Evolutionary conservation across 35 echinoderm and acorn worm genomes (phyloP), one percentile per base, ranked within the genome.

Genomic region (Acanthaster planci): DNA sequence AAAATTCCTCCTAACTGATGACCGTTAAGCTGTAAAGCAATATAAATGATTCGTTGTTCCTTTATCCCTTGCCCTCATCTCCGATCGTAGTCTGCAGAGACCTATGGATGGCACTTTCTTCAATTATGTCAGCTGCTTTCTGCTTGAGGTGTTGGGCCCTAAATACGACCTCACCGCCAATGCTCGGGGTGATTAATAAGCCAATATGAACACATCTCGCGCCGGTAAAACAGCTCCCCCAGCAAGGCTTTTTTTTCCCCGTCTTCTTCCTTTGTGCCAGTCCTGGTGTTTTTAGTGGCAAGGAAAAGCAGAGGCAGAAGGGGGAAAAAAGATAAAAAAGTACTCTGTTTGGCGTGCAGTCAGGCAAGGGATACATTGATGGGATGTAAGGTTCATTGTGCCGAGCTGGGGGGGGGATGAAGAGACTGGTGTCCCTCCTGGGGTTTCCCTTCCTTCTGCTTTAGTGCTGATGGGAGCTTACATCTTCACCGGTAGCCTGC

Each of bases 161-260:
- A 83, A 83, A 83, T 83, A 83, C 32, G 56, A 58, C 81, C 81
- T 58, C 54, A 31, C 59, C 22, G 77, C 77, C 27, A 17, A 35
- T 42, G 81, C 81, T 57, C 8, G 2, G 14, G 81, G 81, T 83
- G 81, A 83, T 83, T 83, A 83, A 83, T 83, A 83, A 83, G 56
- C 81, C 81, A 57, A 83, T 83, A 53, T 83, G 81, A 72, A 72
- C 64, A 72, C 64, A 72, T 72, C 64, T n/a, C 64, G 64, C 64
- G 22, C 64, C 29, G 30, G 64, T 35, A 72, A 72, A 21, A 34
- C 64, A 72, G 64, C 64, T 26, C 34, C 64, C 34, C 23, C 0
- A 29, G 19, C 19, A 29, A 26, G 23, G 23, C 34, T 68, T 30
- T 72, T 14, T 59, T n/a, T 59, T 59, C 27, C 56, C 27, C 56